These are phyloP conservation scores for Hyperopisus bebe DNA, from an alignment of 2,113 vertebrate genomes.

Conservation along the genomic window DNA sequence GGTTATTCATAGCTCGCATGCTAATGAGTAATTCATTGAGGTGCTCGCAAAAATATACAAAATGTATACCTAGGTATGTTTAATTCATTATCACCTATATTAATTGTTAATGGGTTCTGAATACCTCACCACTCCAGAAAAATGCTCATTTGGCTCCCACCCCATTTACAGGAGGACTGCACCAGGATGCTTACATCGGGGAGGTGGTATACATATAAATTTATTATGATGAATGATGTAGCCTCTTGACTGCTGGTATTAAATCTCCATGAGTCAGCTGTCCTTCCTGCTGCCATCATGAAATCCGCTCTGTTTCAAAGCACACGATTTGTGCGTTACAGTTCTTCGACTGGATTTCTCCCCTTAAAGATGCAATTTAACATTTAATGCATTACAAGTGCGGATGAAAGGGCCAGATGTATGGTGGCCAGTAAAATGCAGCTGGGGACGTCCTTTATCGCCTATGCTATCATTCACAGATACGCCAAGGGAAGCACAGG, in stretches of 20 bases:
- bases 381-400: background rate
- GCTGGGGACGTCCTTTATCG: background rate
- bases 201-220: background rate
- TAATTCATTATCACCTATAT: conserved; percentile 42
- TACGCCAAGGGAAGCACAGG: background rate
- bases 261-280: conserved; percentile 8
- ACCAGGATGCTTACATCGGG: background rate
- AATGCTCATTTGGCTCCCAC: background rate
- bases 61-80: conserved; percentile 33
- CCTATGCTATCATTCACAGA: background rate
- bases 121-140: background rate
- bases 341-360: background rate
- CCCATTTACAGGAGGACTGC: background rate
- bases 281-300: background rate
- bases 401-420: background rate
- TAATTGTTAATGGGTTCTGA: conserved; percentile 42
- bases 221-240: conserved; percentile 5
- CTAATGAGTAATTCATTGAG: conserved; percentile 42
- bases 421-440: background rate
- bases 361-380: background rate
- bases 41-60: conserved; percentile 33
- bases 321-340: background rate
- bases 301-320: background rate
- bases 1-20: conserved; percentile 30
- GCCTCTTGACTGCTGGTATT: background rate